Evolutionary conservation across 2,797 vertebrate species (phyloP).

Genomic region (Leptodactylus fallax): DNA sequence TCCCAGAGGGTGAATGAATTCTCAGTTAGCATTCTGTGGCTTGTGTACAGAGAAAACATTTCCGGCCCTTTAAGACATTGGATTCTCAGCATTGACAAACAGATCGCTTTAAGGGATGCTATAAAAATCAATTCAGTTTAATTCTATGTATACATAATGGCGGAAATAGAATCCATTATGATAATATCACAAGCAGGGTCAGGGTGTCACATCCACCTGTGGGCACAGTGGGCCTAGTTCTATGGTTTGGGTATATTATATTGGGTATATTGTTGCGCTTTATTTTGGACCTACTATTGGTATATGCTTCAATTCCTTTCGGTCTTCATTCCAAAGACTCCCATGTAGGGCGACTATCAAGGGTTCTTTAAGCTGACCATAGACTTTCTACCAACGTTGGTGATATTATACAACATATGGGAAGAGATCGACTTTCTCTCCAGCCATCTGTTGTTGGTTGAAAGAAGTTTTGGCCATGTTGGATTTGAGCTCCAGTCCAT

Average conservation of each 20-base stretch:
- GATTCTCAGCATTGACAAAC: not conserved
- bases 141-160: not conserved
- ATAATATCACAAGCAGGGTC: too few relatives aligned
- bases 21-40: not conserved
- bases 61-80: constrained; percentile 2
- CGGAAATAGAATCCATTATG: not conserved
- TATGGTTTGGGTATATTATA: too few relatives aligned
- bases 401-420: too few relatives aligned
- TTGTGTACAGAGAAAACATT: not conserved
- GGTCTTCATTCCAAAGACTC: not conserved
- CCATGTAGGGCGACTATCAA: not conserved
- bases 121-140: not conserved
- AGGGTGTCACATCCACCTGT: too few relatives aligned
- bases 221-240: too few relatives aligned
- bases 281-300: not conserved
- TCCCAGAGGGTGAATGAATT: not conserved
- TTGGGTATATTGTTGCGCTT: not conserved
- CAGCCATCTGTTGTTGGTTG: not conserved
- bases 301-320: not conserved
- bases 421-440: too few relatives aligned
- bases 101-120: not conserved
- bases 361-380: not conserved
- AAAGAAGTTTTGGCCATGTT: not conserved
- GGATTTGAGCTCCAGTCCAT: not conserved
- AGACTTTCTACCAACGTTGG: not conserved